A percentile compares a stretch with the other conserved stretches of the same genome.
Evolutionary conservation across 2,113 vertebrate species (phyloP).

Genomic region (Merops nubicus): DNA sequence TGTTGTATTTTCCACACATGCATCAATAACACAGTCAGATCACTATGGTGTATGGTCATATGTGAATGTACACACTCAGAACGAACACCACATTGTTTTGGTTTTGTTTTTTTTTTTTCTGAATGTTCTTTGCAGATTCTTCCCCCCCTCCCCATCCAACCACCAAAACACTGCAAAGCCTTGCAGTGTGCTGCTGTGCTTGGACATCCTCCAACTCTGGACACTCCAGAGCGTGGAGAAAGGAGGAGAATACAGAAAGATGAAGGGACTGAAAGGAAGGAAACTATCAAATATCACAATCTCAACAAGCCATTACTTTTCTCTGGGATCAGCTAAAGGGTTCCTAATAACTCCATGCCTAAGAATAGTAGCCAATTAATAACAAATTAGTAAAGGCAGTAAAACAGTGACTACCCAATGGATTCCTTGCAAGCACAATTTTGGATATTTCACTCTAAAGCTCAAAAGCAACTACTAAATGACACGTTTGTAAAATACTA

Average conservation of each 20-base stretch:
- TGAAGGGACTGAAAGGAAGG: conserved; percentile 52
- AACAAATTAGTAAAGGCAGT: neutral
- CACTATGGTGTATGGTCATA: neutral
- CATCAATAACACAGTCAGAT: neutral
- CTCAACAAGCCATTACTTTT: conserved; percentile 17
- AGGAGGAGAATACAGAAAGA: neutral
- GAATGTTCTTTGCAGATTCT: neutral
- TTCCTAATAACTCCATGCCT: neutral
- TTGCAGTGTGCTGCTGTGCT: neutral
- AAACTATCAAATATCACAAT: conserved; percentile 46
- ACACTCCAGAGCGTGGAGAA: neutral
- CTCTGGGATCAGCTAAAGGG: neutral
- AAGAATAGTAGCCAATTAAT: neutral
- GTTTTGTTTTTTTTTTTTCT: neutral
- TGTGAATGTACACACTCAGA: neutral
- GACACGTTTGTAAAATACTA: neutral
- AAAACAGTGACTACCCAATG: neutral
- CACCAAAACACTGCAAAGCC: neutral
- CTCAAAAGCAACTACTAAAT: neutral
- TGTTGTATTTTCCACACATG: neutral
- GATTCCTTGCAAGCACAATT: neutral
- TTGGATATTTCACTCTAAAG: neutral
- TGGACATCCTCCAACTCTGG: conserved; percentile 41
- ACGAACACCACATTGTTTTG: neutral
- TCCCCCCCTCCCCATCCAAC: neutral